Evolutionary conservation across 2,797 vertebrate genomes (phyloP), one percentile per base, ranked within the genome.

Genomic region (Rhadinocentrus ornatus): DNA sequence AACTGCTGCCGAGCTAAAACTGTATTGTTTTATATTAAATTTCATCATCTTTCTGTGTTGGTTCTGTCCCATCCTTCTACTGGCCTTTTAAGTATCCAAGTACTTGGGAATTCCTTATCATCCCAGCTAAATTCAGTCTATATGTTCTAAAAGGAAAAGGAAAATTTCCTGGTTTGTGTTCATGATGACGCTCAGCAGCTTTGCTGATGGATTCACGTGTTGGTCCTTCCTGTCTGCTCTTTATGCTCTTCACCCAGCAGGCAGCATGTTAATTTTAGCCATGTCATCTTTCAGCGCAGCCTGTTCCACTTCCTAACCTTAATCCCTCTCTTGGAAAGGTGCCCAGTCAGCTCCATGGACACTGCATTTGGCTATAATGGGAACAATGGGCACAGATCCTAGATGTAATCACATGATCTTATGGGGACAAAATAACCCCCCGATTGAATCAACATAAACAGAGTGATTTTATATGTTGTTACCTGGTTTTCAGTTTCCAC

Each of bases 191-290:
- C 1, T 22, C 60, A 54, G 44, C 61, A 32, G 62, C 67, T 73
- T 80, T 81, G 81, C 85, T 76, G 75, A 73, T 53, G 66, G 60
- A 67, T 67, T 58, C 46, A 81, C 89, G 71, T 61, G 62, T 71
- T 22, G 59, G 60, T 67, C 71, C 83, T 92, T 91, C 81, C 87
- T 81, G 77, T 83, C 59, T 78, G 83, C 89, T 92, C 92, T 93
- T 93, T 91, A 82, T 91, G 87, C 80, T 67, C 76, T 68, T 90
- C 89, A 86, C 89, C 88, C 87, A 92, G 82, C 77, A 85, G 86
- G 72, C 86, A 87, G 79, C 44, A 70, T 67, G 92, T 91, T 93
- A 90, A 94, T 91, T 93, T 94, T 94, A 94, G 92, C 91, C 90
- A 75, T 73, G 91, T 90, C 93, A 92, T 93, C 89, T 90, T 89